Base-by-base conservation (phyloP, 2,797 vertebrate genomes). In the Cossypha dichroa region DNA sequence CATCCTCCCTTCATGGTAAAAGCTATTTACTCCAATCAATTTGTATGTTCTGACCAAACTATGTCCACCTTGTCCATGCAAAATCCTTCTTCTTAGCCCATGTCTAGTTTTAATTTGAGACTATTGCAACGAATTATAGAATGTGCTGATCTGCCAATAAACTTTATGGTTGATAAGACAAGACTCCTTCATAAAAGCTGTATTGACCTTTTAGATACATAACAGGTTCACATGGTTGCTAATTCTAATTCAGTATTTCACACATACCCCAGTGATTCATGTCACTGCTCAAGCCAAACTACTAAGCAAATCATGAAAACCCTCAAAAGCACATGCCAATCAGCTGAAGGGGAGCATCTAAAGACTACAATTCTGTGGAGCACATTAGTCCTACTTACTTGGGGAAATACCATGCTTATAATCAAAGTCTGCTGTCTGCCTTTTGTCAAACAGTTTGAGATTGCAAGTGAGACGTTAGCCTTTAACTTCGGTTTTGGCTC, bases 51-150 rank as follows among this genome's bases (percentile, higher is more conserved):
- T 52, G n/a, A 51, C 18, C 22, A 36, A 11, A 6, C 1, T 3
- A 40, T 1, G 4, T 15, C 43, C 26, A 45, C 5, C 7, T 29
- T 16, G 34, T 36, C 46, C 20, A 38, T 2, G 5, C 0, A 0
- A 85, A 58, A 72, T 29, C 31, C 23, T 69, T 43, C 17, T 90
- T 28, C 40, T 75, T 29, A 40, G 36, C 5, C 49, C 34, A 15
- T 4, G 3, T 25, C 18, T 45, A 48, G 12, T 19, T 56, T 85
- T 70, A 6, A 52, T 48, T 67, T 58, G 25, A 85, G 9, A 15
- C 31, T 34, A 9, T 8, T 51, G 22, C 12, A 75, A 75, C 18
- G 19, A 82, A 73, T 62, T 63, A 36, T n/a, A 89, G 28, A 86
- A 66, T 49, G 59, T 73, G 28, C 46, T 59, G 34, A 55, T 21